Conservation (phyloP, 1,140 invertebrate genomes). For the Grapholita molesta region DNA sequence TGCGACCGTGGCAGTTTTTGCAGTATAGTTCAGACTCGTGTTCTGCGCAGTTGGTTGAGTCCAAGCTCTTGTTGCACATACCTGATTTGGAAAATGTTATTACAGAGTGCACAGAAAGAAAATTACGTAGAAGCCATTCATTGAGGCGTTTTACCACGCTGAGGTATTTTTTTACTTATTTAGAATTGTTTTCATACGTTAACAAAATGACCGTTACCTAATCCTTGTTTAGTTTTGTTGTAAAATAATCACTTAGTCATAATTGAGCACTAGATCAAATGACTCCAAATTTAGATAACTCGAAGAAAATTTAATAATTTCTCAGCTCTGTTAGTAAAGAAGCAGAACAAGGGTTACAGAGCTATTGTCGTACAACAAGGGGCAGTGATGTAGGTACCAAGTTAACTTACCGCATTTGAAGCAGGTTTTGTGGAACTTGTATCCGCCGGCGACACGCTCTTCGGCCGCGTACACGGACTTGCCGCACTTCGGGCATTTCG, state of each 20-base stretch:
- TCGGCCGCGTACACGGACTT: slow-evolving; percentile 99
- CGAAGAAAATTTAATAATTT: no score
- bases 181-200: no score
- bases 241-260: no score
- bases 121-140: background rate
- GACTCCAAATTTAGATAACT: no score
- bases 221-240: no score
- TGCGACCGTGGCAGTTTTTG: slow-evolving; percentile 97
- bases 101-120: background rate
- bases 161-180: no score
- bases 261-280: no score
- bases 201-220: no score
- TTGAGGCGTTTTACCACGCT: no score
- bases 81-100: slow-evolving; percentile 78
- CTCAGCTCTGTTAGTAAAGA: no score
- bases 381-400: background rate
- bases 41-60: slow-evolving; percentile 98
- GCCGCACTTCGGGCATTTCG: slow-evolving; percentile 98
- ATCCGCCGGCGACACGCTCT: slow-evolving; percentile 97
- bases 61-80: slow-evolving; percentile 97
- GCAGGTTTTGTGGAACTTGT: slow-evolving; percentile 99
- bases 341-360: no score
- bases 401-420: slow-evolving; percentile 97
- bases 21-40: slow-evolving; percentile 98
- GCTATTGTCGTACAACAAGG: no score